Evolutionary conservation across 2,113 vertebrate species (phyloP).

Genomic region (Porphyrio hochstetteri): DNA sequence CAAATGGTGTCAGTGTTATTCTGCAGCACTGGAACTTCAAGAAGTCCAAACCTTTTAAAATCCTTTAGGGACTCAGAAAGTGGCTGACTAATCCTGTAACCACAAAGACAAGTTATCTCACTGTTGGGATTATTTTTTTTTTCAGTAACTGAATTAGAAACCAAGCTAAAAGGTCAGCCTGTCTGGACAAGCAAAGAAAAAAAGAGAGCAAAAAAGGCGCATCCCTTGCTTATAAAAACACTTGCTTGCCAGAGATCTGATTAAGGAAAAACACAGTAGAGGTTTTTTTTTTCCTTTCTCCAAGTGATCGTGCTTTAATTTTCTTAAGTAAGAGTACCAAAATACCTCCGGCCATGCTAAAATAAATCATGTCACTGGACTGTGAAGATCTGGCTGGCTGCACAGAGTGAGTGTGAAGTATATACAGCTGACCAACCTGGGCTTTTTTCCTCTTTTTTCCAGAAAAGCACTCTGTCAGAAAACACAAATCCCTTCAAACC

Average conservation of each 20-base stretch:
- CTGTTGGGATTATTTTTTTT: neutral
- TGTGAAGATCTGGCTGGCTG: conserved; percentile 2
- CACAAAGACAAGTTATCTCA: conserved; percentile 25
- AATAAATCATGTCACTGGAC: conserved; percentile 55
- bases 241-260: conserved; percentile 49
- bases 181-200: neutral
- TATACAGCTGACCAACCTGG: neutral
- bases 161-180: conserved; percentile 37
- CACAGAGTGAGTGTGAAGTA: neutral
- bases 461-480: neutral
- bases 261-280: conserved; percentile 50
- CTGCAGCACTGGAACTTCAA: neutral
- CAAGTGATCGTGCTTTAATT: conserved; percentile 66
- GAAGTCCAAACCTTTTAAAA: conserved; percentile 24
- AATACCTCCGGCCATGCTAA: conserved; percentile 62
- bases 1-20: neutral
- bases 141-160: conserved; percentile 61
- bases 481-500: neutral
- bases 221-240: conserved; percentile 14
- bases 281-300: neutral
- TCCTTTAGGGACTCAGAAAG: conserved; percentile 18
- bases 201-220: neutral
- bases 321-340: conserved; percentile 63
- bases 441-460: neutral
- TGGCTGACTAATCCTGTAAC: conserved; percentile 39